phyloP scores from a whole-genome alignment of 1,140 invertebrate species.

The Globodera rostochiensis region DNA sequence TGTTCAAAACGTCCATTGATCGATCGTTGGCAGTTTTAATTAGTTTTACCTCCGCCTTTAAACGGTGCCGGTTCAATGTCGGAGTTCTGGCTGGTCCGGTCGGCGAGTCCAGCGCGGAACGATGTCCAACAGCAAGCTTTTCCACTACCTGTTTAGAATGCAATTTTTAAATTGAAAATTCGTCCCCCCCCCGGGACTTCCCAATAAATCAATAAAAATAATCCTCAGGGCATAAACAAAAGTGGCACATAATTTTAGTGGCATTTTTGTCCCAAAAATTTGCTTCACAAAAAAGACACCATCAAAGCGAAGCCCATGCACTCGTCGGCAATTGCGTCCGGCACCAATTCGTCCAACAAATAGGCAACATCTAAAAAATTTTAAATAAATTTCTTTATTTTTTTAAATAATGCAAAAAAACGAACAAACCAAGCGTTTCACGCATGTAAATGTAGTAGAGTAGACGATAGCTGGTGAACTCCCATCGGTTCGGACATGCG shows the following conservation, averaged over 20 bases:
- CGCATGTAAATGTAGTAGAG: constrained; percentile 96
- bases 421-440: constrained; percentile 83
- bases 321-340: constrained; percentile 79
- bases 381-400: constrained; percentile 24
- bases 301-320: constrained; percentile 83
- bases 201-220: no score
- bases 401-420: not conserved
- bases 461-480: constrained; percentile 92
- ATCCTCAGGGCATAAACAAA: not conserved
- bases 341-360: constrained; percentile 78
- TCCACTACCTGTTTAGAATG: no score
- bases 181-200: no score
- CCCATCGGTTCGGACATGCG: constrained; percentile 77
- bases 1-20: no score
- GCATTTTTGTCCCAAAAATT: no score
- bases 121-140: no score
- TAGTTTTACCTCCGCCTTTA: no score
- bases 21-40: no score
- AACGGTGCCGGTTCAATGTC: no score
- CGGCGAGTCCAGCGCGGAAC: no score
- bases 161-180: no score
- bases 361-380: constrained; percentile 83
- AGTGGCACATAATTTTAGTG: not conserved
- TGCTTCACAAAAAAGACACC: constrained; percentile 73
- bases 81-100: no score